These are phyloP conservation scores for Odontothrips loti DNA, from an alignment of 2,888 invertebrate genomes.

Conservation along the genomic window DNA sequence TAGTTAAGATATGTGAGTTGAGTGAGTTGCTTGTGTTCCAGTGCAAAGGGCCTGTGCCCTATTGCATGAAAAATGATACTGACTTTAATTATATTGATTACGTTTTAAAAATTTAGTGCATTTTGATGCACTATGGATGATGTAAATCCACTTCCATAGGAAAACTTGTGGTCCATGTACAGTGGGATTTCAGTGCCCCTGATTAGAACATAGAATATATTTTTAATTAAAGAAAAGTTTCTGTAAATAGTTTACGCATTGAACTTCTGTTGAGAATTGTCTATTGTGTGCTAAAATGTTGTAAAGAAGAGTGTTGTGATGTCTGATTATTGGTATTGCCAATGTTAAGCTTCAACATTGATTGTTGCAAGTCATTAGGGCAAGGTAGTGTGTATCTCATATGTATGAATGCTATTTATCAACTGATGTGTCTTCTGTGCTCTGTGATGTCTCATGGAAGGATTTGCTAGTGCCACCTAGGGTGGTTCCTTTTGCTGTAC, in stretches of 20 bases:
- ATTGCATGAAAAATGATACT: neutral
- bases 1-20: neutral
- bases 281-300: neutral
- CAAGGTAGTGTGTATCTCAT: neutral
- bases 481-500: neutral
- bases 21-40: neutral
- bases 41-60: neutral
- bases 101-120: neutral
- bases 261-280: neutral
- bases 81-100: neutral
- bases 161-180: neutral
- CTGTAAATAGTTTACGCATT: slow-evolving; percentile 8
- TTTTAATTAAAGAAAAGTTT: neutral
- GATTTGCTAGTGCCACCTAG: neutral
- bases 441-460: slow-evolving; percentile 17
- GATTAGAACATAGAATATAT: neutral
- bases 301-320: neutral
- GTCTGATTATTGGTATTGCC: neutral
- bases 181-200: neutral
- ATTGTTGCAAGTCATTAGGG: neutral
- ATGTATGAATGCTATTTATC: slow-evolving; percentile 6
- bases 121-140: neutral
- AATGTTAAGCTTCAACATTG: neutral
- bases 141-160: neutral
- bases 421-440: slow-evolving; percentile 24